These are phyloP conservation scores for Coptotermes formosanus DNA, from an alignment of 1,140 invertebrate genomes.

Conservation along the genomic window DNA sequence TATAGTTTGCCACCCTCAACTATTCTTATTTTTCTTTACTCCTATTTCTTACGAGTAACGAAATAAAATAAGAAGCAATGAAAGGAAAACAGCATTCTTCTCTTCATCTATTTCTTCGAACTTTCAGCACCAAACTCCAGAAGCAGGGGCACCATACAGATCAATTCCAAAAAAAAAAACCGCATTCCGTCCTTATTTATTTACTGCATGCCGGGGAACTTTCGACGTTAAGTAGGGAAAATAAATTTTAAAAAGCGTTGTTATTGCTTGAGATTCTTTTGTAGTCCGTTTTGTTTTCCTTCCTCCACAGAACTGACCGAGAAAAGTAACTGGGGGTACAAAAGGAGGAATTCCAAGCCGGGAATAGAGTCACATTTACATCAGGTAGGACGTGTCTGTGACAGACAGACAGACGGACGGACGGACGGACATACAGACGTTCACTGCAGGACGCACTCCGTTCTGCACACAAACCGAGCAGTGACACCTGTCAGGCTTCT, in stretches of 20 bases:
- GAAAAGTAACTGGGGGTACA: background rate
- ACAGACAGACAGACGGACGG: no score
- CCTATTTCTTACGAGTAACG: background rate
- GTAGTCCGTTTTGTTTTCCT: background rate
- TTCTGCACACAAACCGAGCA: no score
- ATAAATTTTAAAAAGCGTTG: background rate
- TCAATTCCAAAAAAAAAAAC: background rate
- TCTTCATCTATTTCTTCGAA: constrained; percentile 7
- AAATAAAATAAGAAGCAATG: background rate
- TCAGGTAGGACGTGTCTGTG: background rate
- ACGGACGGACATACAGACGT: no score
- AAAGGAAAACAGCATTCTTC: background rate
- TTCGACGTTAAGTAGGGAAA: background rate
- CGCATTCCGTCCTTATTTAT: background rate
- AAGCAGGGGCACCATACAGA: background rate
- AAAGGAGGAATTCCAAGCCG: background rate
- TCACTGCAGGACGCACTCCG: no score
- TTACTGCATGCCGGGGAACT: background rate
- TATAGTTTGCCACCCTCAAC: background rate
- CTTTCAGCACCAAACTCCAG: background rate
- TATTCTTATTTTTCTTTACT: constrained; percentile 11
- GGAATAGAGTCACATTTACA: background rate
- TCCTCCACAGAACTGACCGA: background rate
- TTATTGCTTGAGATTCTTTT: background rate
- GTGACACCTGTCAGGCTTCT: no score